Evolutionary conservation across 2,888 invertebrate genomes (phyloP).

Genomic region (Luperina nickerlii): DNA sequence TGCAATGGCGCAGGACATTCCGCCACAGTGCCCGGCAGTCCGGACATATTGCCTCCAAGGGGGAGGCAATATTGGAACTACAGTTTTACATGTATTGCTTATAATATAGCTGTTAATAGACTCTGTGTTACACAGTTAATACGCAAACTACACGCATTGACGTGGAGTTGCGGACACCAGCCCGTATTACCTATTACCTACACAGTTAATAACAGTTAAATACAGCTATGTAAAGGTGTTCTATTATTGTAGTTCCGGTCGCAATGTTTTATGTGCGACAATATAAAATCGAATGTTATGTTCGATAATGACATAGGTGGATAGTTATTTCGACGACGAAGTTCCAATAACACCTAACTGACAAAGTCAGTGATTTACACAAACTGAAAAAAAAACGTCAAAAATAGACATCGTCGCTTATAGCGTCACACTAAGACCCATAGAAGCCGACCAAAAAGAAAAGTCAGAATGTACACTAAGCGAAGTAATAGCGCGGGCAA

Average conservation of each 20-base stretch:
- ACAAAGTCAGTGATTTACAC: too few species aligned
- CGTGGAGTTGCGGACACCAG: too few species aligned
- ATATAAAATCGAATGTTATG: neutral
- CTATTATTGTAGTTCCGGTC: neutral
- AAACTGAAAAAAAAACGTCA: too few species aligned
- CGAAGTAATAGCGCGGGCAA: too few species aligned
- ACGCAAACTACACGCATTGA: too few species aligned
- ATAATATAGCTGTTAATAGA: conserved; percentile 24
- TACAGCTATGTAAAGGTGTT: neutral
- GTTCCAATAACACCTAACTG: too few species aligned
- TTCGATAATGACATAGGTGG: neutral
- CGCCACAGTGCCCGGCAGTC: neutral
- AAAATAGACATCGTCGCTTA: too few species aligned
- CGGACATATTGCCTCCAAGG: conserved; percentile 28
- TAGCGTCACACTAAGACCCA: too few species aligned
- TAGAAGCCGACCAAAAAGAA: too few species aligned
- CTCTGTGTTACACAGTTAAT: conserved; percentile 22
- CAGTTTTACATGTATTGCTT: conserved; percentile 22
- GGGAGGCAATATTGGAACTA: neutral
- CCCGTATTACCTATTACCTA: too few species aligned
- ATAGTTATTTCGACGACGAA: neutral
- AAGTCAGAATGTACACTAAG: too few species aligned
- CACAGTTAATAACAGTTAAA: conserved; percentile 22
- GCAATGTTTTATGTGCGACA: neutral
- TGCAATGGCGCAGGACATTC: conserved; percentile 28